These are phyloP conservation scores for Lasioglossum baleicum DNA, from an alignment of 1,140 invertebrate genomes.

Conservation along the genomic window DNA sequence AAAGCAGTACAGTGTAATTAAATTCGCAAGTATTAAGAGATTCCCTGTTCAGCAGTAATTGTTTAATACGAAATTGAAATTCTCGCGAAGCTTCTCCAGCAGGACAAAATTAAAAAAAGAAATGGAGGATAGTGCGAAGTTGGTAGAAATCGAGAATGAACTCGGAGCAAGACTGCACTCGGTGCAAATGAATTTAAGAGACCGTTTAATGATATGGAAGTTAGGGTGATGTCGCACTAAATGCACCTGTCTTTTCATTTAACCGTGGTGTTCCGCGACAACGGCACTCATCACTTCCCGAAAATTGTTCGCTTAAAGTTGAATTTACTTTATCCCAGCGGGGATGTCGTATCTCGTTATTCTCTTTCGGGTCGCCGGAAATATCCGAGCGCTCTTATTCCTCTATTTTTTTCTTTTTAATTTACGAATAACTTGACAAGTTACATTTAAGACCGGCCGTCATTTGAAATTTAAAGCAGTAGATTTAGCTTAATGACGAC, in stretches of 20 bases:
- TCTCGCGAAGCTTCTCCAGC: no score
- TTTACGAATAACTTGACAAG: neutral
- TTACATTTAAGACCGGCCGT: neutral
- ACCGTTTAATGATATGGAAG: conserved; percentile 18
- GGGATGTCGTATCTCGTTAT: neutral
- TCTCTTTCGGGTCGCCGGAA: conserved; percentile 6
- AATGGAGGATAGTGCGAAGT: neutral
- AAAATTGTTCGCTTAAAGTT: conserved; percentile 8
- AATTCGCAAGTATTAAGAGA: no score
- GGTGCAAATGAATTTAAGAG: conserved; percentile 22
- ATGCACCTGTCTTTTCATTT: conserved; percentile 15
- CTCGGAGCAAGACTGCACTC: neutral
- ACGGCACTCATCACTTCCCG: conserved; percentile 10
- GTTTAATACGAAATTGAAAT: no score
- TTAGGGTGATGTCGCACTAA: conserved; percentile 5
- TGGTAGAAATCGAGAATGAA: neutral
- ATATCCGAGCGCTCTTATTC: neutral
- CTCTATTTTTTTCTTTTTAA: neutral
- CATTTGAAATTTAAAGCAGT: neutral
- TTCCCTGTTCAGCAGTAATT: no score
- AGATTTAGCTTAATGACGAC: neutral
- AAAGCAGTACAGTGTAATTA: no score
- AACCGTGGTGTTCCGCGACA: neutral
- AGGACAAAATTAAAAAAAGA: neutral
- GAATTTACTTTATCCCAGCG: conserved; percentile 7